Evolutionary conservation across 2,888 invertebrate species (phyloP).

Genomic region (Ferdinandea cuprea): DNA sequence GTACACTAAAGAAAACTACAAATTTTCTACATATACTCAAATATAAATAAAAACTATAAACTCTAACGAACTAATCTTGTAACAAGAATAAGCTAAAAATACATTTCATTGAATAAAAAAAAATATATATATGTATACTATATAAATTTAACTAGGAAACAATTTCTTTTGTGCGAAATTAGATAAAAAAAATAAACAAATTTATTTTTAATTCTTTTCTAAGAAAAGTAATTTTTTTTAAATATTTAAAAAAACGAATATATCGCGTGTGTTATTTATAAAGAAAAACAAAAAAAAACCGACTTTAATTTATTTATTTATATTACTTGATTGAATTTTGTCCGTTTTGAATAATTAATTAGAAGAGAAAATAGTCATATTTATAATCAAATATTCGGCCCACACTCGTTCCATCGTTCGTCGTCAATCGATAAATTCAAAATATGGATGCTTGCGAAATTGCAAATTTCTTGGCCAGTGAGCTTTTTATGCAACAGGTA

Average conservation of each 20-base stretch:
- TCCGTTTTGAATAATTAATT: constrained; percentile 16
- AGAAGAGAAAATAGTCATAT: constrained; percentile 19
- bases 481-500: constrained; percentile 93
- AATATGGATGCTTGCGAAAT: constrained; percentile 92
- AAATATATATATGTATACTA: constrained; percentile 3
- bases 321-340: constrained; percentile 51
- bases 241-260: constrained; percentile 64
- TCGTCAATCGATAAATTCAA: constrained; percentile 10
- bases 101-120: constrained; percentile 67
- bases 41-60: constrained; percentile 50
- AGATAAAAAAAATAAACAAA: constrained; percentile 58
- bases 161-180: constrained; percentile 66
- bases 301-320: constrained; percentile 71
- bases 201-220: constrained; percentile 77
- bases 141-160: constrained; percentile 31
- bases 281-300: constrained; percentile 66
- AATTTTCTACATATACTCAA: constrained; percentile 25
- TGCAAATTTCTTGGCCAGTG: constrained; percentile 92
- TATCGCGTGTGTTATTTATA: constrained; percentile 73
- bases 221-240: constrained; percentile 75
- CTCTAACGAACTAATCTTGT: constrained; percentile 57
- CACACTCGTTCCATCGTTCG: constrained; percentile 6
- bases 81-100: constrained; percentile 72
- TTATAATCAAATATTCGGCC: constrained; percentile 4
- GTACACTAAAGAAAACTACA: constrained; percentile 5